Conservation (phyloP, 2,113 vertebrate genomes). For the Lepus americanus region DNA sequence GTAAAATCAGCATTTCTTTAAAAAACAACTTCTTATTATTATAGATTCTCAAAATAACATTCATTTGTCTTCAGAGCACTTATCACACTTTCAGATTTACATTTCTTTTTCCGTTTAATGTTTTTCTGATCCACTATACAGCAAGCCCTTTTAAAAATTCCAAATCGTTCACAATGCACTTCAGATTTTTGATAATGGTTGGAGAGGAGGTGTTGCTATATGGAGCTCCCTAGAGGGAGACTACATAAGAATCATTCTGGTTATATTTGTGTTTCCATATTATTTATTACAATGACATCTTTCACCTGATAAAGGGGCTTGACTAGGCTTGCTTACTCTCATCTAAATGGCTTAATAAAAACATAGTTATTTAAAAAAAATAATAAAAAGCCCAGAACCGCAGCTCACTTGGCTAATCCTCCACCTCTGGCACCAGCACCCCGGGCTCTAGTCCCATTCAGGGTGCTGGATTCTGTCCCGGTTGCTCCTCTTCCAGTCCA, state of each 20-base stretch:
- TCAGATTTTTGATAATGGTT: neutral
- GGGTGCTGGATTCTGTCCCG: too few species aligned
- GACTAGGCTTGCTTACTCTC: neutral
- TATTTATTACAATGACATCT: neutral
- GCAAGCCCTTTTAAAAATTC: neutral
- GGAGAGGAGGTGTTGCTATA: neutral
- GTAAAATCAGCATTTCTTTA: neutral
- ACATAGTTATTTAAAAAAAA: neutral
- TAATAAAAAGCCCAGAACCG: neutral
- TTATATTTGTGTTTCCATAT: neutral
- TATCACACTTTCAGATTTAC: neutral
- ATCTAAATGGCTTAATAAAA: neutral
- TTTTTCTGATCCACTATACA: neutral
- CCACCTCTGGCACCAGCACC: too few species aligned
- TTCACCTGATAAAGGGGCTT: neutral
- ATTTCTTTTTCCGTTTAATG: neutral
- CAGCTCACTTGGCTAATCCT: too few species aligned
- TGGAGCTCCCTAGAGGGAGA: neutral
- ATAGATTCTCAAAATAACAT: neutral
- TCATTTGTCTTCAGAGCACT: neutral
- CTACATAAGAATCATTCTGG: neutral
- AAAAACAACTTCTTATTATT: neutral
- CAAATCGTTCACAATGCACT: neutral
- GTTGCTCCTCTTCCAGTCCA: too few species aligned
- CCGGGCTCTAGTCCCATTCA: too few species aligned